A percentile compares a stretch with the other conserved stretches of the same genome.
phyloP scores from a whole-genome alignment of 2,888 invertebrate species.

The Rhopalosiphum nymphaeae region DNA sequence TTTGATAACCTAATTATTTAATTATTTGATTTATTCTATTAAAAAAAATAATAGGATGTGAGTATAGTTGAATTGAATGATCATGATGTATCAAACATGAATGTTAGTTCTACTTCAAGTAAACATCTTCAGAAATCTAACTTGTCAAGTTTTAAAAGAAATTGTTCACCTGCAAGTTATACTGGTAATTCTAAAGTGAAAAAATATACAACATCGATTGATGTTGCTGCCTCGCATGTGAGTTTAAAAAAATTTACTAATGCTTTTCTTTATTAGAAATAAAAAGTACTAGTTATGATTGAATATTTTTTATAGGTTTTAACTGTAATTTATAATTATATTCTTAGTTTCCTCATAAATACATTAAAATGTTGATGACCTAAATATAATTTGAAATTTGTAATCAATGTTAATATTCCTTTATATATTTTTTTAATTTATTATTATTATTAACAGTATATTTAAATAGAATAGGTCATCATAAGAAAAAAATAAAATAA shows the following conservation, averaged over 20 bases:
- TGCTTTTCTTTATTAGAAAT: background rate
- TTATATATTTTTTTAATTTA: background rate
- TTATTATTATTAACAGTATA: background rate
- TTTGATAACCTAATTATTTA: background rate
- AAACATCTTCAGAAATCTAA: background rate
- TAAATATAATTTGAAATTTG: background rate
- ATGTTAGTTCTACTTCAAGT: background rate
- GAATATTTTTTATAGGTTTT: background rate
- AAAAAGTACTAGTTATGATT: too few species aligned
- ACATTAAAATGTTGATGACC: background rate
- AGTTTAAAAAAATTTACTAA: background rate
- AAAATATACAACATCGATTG: background rate
- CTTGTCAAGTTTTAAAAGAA: constrained; percentile 34
- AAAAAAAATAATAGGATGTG: background rate
- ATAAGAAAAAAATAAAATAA: background rate
- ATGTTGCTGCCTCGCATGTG: background rate
- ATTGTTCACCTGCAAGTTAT: background rate
- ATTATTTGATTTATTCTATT: background rate
- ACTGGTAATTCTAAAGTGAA: background rate
- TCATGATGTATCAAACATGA: background rate
- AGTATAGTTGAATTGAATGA: background rate
- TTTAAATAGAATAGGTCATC: background rate
- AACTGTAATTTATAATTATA: background rate
- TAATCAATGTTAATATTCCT: background rate
- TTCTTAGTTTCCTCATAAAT: background rate